Base-by-base conservation (phyloP, 2,113 vertebrate species). In the Vicugna pacos region DNA sequence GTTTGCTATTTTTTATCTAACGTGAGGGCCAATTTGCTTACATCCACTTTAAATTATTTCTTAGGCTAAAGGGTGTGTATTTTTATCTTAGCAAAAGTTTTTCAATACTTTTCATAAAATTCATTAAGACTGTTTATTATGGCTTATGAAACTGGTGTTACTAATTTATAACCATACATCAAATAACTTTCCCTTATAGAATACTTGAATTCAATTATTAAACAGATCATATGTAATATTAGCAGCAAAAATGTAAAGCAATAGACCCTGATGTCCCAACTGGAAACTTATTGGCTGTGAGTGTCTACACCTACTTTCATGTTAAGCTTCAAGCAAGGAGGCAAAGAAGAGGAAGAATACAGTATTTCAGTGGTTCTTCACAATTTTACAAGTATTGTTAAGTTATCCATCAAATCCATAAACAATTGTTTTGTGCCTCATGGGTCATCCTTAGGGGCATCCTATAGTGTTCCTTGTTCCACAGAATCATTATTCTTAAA, bases 1-100 rank as follows among this genome's bases (percentile, higher is more conserved):
- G 56, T 89, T 96, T 92, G 35, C 64, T 70, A n/a, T 60, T 82
- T 93, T 88, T 95, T 93, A 94, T 72, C 89, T 93, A 77, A 77
- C 46, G 46, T 92, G 65, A 56, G 62, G 11, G 12, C 50, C 73
- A 95, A 86, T 90, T 95, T 94, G 38, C 35, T 80, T 90, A 48
- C 0, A 92, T 52, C 60, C 4, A 79, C 62, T 92, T 94, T 87
- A 91, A 93, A 87, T 95, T 96, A 93, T 85, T 81, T 97, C 35
- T 84, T 70, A 87, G 26, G 28, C 30, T 62, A 84, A 84, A 83
- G 11, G 14, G 46, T 84, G 22, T 56, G 22, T 56, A 84, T 75
- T 22, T 88, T 62, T 87, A 22, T 81, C 30, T 76, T 65, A 85
- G 85, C 19, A 85, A 83, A 87, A 69, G 35, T 32, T 80, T 83